Evolutionary conservation across 1,140 invertebrate genomes (phyloP).

Genomic region (Platorchestia sp.): DNA sequence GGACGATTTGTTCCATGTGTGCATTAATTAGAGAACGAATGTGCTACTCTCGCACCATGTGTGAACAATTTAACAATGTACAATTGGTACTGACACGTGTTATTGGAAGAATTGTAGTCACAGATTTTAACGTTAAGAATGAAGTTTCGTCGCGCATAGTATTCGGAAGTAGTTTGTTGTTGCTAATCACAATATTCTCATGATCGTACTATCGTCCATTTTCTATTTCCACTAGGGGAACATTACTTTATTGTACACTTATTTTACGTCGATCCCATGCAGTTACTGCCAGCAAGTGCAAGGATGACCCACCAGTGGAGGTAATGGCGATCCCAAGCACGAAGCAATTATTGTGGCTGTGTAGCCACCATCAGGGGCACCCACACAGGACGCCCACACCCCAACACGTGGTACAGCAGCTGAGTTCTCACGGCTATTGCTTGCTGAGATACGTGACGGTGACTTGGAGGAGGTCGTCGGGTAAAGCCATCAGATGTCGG

Average conservation of each 20-base stretch:
- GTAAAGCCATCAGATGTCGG: neutral
- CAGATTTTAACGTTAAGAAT: too few species aligned
- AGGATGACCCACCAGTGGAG: neutral
- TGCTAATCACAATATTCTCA: too few species aligned
- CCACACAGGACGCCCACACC: too few species aligned
- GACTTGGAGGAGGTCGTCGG: neutral
- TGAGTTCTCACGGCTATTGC: slow-evolving; percentile 18
- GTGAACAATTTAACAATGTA: neutral
- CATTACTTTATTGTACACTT: too few species aligned
- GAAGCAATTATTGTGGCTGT: neutral
- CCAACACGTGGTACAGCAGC: slow-evolving; percentile 27
- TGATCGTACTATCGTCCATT: too few species aligned
- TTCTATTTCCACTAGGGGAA: too few species aligned
- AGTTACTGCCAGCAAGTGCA: neutral
- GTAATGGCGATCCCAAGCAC: neutral
- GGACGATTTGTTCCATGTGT: neutral
- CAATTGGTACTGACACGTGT: neutral
- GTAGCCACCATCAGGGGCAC: neutral
- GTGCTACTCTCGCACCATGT: neutral
- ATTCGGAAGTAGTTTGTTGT: too few species aligned
- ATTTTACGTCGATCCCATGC: neutral
- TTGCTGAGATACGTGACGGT: neutral
- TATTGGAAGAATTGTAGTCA: neutral
- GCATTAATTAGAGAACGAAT: neutral
- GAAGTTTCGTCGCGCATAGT: too few species aligned